Conservation (phyloP, 2,888 invertebrate genomes). For the Unio pictorum region DNA sequence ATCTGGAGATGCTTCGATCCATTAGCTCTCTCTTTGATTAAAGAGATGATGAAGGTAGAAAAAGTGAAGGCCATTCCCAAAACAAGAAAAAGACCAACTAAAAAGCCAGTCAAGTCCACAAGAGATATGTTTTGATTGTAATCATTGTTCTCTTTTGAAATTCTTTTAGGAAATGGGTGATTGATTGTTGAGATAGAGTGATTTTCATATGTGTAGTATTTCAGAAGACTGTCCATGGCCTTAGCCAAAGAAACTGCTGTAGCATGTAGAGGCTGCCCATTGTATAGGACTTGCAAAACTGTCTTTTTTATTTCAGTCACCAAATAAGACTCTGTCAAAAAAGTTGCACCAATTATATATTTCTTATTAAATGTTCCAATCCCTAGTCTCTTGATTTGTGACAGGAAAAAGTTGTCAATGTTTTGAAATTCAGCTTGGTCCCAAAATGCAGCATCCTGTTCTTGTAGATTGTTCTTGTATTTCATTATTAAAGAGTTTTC, state of each 20-base stretch:
- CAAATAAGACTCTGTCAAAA: constrained; percentile 8
- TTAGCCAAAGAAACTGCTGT: constrained; percentile 78
- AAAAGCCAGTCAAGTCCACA: constrained; percentile 25
- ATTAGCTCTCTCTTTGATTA: constrained; percentile 51
- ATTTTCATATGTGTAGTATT: constrained; percentile 24
- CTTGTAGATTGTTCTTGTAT: neutral
- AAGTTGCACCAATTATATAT: constrained; percentile 64
- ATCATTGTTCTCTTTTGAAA: constrained; percentile 12
- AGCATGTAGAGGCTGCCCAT: constrained; percentile 84
- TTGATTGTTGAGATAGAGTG: constrained; percentile 27
- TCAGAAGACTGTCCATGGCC: constrained; percentile 40
- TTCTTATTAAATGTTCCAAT: constrained; percentile 67
- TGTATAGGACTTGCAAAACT: constrained; percentile 78
- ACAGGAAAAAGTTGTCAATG: constrained; percentile 22
- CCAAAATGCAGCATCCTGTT: too few species aligned
- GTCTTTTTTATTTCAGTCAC: constrained; percentile 6
- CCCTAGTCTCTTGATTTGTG: constrained; percentile 49
- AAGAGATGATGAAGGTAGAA: constrained; percentile 54
- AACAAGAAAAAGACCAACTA: constrained; percentile 37
- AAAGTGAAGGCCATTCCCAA: constrained; percentile 64
- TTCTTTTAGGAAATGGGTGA: constrained; percentile 25
- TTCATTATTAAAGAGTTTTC: neutral
- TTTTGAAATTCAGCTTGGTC: neutral
- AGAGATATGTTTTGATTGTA: constrained; percentile 7
- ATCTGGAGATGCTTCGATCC: constrained; percentile 55